These are phyloP conservation scores for Xestobium rufovillosum DNA, from an alignment of 2,888 invertebrate species.

Conservation along the genomic window DNA sequence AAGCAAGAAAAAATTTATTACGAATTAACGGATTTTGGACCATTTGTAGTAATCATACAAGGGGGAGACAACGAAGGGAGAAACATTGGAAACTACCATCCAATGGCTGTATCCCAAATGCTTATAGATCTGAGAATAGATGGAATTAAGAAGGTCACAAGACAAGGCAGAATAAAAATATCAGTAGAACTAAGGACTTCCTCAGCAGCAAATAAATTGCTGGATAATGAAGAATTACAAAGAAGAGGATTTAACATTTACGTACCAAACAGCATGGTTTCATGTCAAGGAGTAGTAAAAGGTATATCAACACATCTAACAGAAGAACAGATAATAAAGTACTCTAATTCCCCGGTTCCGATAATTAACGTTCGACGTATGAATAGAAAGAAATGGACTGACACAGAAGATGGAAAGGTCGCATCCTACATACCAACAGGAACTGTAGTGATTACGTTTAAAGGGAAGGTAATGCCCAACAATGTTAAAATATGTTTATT, in stretches of 20 bases:
- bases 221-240: too few species aligned
- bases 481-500: not conserved
- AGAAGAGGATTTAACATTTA: too few species aligned
- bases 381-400: not conserved
- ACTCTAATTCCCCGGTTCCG: not conserved
- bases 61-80: not conserved
- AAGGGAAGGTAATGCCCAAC: not conserved
- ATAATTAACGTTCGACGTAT: not conserved
- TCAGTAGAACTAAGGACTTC: not conserved
- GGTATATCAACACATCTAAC: not conserved
- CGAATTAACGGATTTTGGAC: too few species aligned
- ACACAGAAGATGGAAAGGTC: too few species aligned
- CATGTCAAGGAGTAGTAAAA: not conserved
- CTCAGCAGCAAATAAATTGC: not conserved
- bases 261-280: not conserved
- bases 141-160: not conserved
- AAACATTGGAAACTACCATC: slow-evolving; percentile 2
- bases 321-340: not conserved
- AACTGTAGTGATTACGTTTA: not conserved
- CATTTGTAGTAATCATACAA: not conserved
- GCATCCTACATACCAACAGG: not conserved
- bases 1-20: too few species aligned
- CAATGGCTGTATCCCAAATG: not conserved
- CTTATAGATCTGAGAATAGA: not conserved
- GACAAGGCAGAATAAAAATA: slow-evolving; percentile 1